phyloP scores from a whole-genome alignment of 2,113 vertebrate genomes.

The Limnothrissa miodon region DNA sequence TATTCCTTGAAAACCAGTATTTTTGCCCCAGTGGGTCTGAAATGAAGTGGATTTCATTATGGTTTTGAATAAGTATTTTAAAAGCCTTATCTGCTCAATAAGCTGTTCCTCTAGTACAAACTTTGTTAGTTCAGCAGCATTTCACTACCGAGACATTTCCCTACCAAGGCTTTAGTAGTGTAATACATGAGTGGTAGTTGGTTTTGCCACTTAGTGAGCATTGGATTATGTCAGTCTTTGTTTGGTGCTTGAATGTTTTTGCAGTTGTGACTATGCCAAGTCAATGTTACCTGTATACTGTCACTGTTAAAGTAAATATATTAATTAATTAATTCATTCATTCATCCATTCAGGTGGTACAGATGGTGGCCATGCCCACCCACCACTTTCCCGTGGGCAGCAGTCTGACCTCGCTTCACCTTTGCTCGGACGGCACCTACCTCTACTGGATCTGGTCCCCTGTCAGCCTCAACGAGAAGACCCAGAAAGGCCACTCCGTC shows the following conservation, averaged over 20 bases:
- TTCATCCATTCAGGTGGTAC: too few species aligned
- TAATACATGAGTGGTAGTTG: too few species aligned
- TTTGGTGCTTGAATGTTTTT: too few species aligned
- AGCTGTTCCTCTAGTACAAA: too few species aligned
- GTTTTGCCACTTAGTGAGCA: too few species aligned
- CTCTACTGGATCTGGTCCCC: constrained; percentile 99
- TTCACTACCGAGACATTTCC: background rate
- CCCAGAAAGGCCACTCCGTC: constrained; percentile 95
- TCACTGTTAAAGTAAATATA: too few species aligned
- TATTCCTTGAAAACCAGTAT: background rate
- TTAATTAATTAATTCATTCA: too few species aligned
- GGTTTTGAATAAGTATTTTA: background rate
- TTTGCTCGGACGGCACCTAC: constrained; percentile 94
- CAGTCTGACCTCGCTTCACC: constrained; percentile 92
- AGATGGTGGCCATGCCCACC: constrained; percentile 88
- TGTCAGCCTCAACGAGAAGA: constrained; percentile 96
- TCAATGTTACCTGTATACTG: too few species aligned
- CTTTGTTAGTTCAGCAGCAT: background rate
- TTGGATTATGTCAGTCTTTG: too few species aligned
- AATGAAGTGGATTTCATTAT: background rate
- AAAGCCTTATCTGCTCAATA: background rate
- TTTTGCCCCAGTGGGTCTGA: background rate
- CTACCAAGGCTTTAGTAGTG: too few species aligned
- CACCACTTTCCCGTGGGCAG: constrained; percentile 94
- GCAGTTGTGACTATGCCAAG: too few species aligned